Base-by-base conservation (phyloP, 2,888 invertebrate genomes). In the Eristalis intricaria region DNA sequence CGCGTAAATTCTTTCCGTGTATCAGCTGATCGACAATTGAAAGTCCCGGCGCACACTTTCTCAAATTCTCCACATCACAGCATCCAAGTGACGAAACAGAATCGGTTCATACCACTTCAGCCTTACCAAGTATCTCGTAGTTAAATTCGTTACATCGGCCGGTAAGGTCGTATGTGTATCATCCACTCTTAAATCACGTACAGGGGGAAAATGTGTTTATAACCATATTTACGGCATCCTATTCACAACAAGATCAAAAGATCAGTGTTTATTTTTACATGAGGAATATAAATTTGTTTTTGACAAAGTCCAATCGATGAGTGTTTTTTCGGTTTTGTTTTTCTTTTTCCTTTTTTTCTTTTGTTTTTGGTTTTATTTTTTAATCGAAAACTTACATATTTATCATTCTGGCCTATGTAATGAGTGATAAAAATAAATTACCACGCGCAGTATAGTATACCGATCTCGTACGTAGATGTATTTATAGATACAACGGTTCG, bases 211-310 rank as follows among this genome's bases (percentile, higher is more conserved):
- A 50, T 38, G 15, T 43, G 29, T 66, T 23, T 11, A 56, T 60
- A 68, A 66, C 75, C 66, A 73, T 71, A 84, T 85, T 85, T 85
- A 85, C 81, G 71, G 69, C 81, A 76, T 81, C 76, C 76, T 85
- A 66, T 73, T 73, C 63, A 76, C 73, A 32, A 19, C 64, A 80
- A 76, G 81, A 85, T 85, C 85, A 82, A 74, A 77, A 85, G 81
- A 77, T 19, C 22, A 65, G 66, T 71, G 76, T 85, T 81, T 81
- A 85, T 85, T 85, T 85, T 85, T 82, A 66, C 50, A 32, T 15
- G 1, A 15, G 60, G 35, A 61, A 63, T 74, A 73, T 74, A 63
- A 50, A 74, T 68, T 40, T 50, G 32, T 69, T 78, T 70, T 23
- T 70, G 65, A 84, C 73, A 64, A 78, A 78, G 69, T 66, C 69